These are phyloP conservation scores for Chrysotoxum bicinctum DNA, from an alignment of 2,888 invertebrate species.

Conservation along the genomic window DNA sequence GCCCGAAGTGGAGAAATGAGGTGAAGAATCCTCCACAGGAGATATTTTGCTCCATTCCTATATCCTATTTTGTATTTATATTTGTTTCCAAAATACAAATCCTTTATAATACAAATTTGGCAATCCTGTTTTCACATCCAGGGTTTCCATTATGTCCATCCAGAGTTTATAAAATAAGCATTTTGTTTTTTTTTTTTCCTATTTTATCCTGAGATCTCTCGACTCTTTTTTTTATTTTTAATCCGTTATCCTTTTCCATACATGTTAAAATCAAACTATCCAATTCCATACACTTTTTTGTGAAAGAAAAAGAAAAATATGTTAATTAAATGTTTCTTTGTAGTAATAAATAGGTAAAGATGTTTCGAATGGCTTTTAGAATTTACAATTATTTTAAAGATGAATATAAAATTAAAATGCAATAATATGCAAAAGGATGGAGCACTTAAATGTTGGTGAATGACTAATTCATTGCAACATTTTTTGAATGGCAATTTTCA, in stretches of 20 bases:
- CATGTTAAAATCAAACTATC: conserved; percentile 70
- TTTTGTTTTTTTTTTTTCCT: conserved; percentile 35
- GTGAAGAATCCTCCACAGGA: conserved; percentile 57
- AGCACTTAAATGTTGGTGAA: neutral
- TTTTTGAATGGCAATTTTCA: neutral
- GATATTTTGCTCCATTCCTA: conserved; percentile 48
- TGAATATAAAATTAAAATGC: conserved; percentile 3
- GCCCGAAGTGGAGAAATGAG: conserved; percentile 33
- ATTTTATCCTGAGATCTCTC: conserved; percentile 51
- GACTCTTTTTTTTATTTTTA: conserved; percentile 8
- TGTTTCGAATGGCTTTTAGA: conserved; percentile 58
- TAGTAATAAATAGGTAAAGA: conserved; percentile 30
- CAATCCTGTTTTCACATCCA: conserved; percentile 68
- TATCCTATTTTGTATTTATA: conserved; percentile 46
- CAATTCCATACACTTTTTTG: conserved; percentile 65
- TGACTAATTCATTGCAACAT: neutral
- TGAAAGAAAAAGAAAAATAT: conserved; percentile 70
- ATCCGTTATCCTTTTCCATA: conserved; percentile 64
- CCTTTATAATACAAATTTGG: conserved; percentile 50
- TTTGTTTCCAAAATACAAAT: conserved; percentile 50
- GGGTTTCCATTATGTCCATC: conserved; percentile 60
- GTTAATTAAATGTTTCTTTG: conserved; percentile 67
- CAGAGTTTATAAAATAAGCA: neutral
- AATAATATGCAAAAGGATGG: neutral
- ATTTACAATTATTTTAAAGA: conserved; percentile 21